phyloP scores from a whole-genome alignment of 2,113 vertebrate genomes.

The human region DNA sequence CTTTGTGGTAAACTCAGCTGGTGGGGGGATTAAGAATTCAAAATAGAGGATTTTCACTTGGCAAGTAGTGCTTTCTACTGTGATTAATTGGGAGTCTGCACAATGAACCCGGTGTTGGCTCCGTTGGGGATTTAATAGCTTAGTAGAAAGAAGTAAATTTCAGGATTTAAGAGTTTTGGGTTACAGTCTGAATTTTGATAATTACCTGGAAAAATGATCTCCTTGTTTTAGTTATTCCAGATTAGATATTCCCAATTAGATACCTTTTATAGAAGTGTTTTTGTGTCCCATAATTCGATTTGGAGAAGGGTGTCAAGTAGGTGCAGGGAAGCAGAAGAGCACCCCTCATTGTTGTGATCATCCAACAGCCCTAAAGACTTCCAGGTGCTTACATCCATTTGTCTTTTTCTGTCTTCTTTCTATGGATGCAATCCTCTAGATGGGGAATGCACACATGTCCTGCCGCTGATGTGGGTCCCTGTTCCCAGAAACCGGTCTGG shows the following conservation, averaged over 20 bases:
- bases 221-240: slow-evolving; percentile 55
- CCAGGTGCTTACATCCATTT: neutral
- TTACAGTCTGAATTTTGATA: slow-evolving; percentile 61
- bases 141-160: slow-evolving; percentile 57
- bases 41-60: slow-evolving; percentile 75
- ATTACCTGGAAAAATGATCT: slow-evolving; percentile 63
- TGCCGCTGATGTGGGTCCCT: too few species aligned
- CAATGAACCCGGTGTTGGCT: slow-evolving; percentile 48
- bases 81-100: slow-evolving; percentile 76
- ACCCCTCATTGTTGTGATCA: neutral
- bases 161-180: slow-evolving; percentile 62
- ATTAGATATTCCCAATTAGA: slow-evolving; percentile 25
- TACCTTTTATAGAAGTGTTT: slow-evolving; percentile 16
- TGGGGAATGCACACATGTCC: accelerated
- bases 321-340: neutral
- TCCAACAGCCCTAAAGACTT: neutral
- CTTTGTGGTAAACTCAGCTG: slow-evolving; percentile 81
- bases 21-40: slow-evolving; percentile 78
- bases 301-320: neutral
- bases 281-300: slow-evolving; percentile 31
- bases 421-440: neutral
- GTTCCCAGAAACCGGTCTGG: too few species aligned
- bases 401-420: neutral
- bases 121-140: slow-evolving; percentile 47
- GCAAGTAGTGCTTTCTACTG: slow-evolving; percentile 69